A percentile compares a stretch with the other conserved stretches of the same genome.
Evolutionary conservation across 2,797 vertebrate genomes (phyloP).

Genomic region (Lagocephalus sceleratus): DNA sequence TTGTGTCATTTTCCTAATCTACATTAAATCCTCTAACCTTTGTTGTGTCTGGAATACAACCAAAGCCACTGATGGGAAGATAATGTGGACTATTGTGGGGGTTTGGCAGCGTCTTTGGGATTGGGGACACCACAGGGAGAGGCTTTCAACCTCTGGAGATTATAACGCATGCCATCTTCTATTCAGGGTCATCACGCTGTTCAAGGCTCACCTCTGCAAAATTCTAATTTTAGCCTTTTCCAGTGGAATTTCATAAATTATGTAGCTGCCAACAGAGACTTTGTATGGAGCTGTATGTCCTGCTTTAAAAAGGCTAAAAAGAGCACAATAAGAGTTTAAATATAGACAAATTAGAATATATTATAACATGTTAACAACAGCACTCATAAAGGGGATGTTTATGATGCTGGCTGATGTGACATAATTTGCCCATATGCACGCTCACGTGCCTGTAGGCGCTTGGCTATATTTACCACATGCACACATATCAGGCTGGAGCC

Average conservation of each 20-base stretch:
- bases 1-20: constrained; percentile 3
- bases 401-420: constrained; percentile 6
- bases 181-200: constrained; percentile 8
- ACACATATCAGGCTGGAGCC: constrained; percentile 12
- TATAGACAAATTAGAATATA: constrained; percentile 16
- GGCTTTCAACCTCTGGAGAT: constrained; percentile 52
- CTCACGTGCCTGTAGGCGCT: constrained; percentile 19
- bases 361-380: constrained; percentile 5
- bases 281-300: not conserved
- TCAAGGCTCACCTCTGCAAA: constrained; percentile 4
- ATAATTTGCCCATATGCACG: not conserved
- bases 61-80: constrained; percentile 48
- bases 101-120: constrained; percentile 33
- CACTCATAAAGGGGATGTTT: constrained; percentile 11
- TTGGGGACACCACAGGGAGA: constrained; percentile 52
- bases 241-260: constrained; percentile 20
- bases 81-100: constrained; percentile 48
- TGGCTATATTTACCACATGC: not conserved
- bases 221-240: constrained; percentile 23
- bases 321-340: not conserved
- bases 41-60: constrained; percentile 31
- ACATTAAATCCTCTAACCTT: constrained; percentile 27
- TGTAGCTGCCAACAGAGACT: constrained; percentile 1
- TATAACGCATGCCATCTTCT: constrained; percentile 41
- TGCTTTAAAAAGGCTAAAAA: not conserved